phyloP scores from a whole-genome alignment of 1,140 invertebrate genomes.

The Bombus polaris region DNA sequence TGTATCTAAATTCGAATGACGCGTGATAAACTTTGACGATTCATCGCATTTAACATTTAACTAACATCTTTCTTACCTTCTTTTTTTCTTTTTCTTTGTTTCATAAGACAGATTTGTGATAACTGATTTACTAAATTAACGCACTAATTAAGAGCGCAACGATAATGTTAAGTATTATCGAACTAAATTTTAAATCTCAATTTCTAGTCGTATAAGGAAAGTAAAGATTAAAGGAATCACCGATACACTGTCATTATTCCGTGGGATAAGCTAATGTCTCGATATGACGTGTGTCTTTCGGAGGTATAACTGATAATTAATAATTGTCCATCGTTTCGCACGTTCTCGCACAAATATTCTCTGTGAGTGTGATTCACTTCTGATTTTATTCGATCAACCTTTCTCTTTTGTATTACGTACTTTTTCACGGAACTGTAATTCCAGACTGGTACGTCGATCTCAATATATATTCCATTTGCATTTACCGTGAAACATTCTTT shows the following conservation, averaged over 20 bases:
- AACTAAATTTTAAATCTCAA: conserved; percentile 43
- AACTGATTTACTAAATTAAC: conserved; percentile 26
- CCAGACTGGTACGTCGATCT: background rate
- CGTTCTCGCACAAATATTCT: conserved; percentile 5
- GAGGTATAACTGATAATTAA: background rate
- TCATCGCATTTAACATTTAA: background rate
- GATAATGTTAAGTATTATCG: conserved; percentile 29
- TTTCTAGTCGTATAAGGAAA: conserved; percentile 55
- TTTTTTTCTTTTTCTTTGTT: background rate
- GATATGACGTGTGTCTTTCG: background rate
- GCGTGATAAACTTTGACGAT: background rate
- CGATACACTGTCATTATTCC: background rate
- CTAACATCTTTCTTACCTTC: background rate
- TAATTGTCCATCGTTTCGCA: background rate
- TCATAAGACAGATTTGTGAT: background rate
- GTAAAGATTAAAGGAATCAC: background rate
- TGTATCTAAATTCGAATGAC: conserved; percentile 11
- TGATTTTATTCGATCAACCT: background rate
- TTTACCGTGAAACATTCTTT: background rate
- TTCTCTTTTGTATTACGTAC: background rate
- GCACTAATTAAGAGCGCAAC: conserved; percentile 26
- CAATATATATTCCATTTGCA: background rate
- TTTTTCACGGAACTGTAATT: background rate
- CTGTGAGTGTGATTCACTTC: background rate
- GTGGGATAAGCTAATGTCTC: background rate